These are phyloP conservation scores for Engystomops pustulosus DNA, from an alignment of 2,113 vertebrate genomes.

Conservation along the genomic window DNA sequence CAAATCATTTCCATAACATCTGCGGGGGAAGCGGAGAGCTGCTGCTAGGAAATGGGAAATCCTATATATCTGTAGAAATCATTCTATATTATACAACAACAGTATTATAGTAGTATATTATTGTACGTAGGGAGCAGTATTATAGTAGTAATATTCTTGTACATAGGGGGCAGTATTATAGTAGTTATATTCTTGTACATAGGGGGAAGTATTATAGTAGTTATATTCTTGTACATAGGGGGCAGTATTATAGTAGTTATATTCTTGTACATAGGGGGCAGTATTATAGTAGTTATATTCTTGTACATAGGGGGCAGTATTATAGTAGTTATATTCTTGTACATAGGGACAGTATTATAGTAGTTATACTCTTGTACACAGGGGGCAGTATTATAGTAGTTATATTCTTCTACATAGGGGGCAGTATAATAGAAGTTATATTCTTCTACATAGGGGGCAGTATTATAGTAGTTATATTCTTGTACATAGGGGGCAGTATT, in stretches of 20 bases:
- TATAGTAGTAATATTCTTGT: background rate
- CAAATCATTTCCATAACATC: constrained; percentile 11
- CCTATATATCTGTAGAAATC: background rate
- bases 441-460: background rate
- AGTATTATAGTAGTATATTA: constrained; percentile 6
- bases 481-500: background rate
- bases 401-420: background rate
- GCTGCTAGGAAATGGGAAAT: constrained; percentile 42
- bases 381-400: background rate
- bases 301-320: background rate
- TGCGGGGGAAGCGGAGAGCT: background rate
- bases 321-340: no score
- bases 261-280: constrained; percentile 1
- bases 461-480: constrained; percentile 25
- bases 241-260: constrained; percentile 10
- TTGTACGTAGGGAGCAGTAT: no score
- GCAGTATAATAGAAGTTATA: constrained; percentile 4
- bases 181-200: constrained; percentile 15
- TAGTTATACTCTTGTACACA: background rate
- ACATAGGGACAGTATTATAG: background rate
- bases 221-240: constrained; percentile 19
- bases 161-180: constrained; percentile 11
- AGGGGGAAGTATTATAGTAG: background rate
- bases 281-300: background rate
- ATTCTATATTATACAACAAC: background rate